A percentile compares a stretch with the other conserved stretches of the same genome.
Conservation (phyloP, 2,113 vertebrate species). For the Chitala chitala region DNA sequence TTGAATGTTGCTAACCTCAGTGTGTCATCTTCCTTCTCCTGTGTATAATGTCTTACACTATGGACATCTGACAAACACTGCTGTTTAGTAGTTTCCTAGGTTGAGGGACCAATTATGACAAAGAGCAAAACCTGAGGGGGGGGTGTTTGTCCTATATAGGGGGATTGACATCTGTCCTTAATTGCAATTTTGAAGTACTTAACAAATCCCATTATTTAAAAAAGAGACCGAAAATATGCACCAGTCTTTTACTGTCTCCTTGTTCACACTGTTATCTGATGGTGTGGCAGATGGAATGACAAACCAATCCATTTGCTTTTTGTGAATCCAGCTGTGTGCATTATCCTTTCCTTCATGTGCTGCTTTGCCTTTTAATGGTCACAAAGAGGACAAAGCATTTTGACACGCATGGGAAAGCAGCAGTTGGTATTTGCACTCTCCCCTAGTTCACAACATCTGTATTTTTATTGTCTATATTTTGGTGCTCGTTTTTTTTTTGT, state of each 20-base stretch:
- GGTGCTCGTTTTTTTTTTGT: no score
- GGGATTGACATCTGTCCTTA: constrained; percentile 30
- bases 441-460: no score
- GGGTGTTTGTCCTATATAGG: neutral
- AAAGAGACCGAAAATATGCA: neutral
- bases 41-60: neutral
- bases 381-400: no score
- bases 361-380: no score
- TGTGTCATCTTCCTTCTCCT: neutral
- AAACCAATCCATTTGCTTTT: neutral
- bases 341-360: neutral
- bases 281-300: neutral
- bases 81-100: constrained; percentile 31
- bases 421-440: no score
- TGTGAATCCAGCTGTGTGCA: neutral
- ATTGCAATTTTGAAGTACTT: constrained; percentile 2
- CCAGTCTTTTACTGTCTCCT: constrained; percentile 19
- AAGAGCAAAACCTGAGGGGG: neutral
- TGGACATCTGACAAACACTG: constrained; percentile 28
- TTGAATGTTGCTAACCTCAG: no score
- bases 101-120: neutral
- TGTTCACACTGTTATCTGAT: constrained; percentile 34
- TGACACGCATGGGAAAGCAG: no score
- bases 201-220: constrained; percentile 1
- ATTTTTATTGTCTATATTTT: no score